Evolutionary conservation across 64 coral and sea anemone genomes (phyloP).

Genomic region (Stylophora pistillata): DNA sequence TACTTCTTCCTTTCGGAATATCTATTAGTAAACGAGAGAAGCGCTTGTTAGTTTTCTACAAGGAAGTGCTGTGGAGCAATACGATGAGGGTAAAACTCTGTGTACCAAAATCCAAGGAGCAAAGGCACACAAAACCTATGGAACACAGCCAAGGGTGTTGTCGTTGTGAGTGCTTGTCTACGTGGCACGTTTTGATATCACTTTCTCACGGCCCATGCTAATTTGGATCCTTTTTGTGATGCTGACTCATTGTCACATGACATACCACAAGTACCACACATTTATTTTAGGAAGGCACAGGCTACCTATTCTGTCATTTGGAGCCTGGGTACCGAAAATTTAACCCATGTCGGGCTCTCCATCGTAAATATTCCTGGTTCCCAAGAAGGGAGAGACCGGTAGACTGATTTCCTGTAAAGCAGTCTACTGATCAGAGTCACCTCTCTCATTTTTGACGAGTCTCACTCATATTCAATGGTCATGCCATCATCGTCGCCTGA

Average conservation of each 20-base stretch:
- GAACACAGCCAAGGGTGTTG: neutral
- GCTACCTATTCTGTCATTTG: neutral
- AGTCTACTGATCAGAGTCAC: no score
- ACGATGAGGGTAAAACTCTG: neutral
- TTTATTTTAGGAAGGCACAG: neutral
- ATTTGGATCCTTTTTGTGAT: neutral
- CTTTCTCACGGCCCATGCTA: conserved; percentile 15
- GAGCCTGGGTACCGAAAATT: no score
- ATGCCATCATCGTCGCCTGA: no score
- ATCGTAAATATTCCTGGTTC: no score
- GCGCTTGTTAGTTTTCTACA: neutral
- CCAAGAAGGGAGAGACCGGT: no score
- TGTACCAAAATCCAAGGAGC: neutral
- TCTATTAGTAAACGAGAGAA: neutral
- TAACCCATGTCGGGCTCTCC: no score
- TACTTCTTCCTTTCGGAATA: neutral
- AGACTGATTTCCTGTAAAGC: no score
- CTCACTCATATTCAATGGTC: no score
- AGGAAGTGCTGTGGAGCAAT: neutral
- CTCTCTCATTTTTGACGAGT: no score
- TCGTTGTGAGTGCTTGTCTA: neutral
- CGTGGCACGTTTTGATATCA: neutral
- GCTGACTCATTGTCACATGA: conserved; percentile 28
- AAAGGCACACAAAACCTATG: conserved; percentile 27
- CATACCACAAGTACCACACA: neutral